These are phyloP conservation scores for Atta cephalotes DNA, from an alignment of 1,140 invertebrate species.

Conservation along the genomic window DNA sequence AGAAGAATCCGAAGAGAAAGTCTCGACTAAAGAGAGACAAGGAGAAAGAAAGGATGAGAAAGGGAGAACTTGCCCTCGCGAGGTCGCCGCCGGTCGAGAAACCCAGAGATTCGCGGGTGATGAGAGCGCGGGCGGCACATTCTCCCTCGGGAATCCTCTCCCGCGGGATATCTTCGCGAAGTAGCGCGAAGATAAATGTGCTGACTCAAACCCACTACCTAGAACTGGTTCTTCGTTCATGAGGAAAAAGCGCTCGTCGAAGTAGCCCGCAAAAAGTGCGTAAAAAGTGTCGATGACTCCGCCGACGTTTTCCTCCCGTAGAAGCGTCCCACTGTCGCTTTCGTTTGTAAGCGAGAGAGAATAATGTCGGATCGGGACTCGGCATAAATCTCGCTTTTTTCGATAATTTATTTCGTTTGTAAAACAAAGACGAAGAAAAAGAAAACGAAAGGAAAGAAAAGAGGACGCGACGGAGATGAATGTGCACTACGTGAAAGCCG, in stretches of 20 bases:
- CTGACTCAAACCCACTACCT: not conserved
- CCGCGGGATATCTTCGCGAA: constrained; percentile 17
- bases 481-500: not conserved
- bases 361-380: not conserved
- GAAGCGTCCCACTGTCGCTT: not conserved
- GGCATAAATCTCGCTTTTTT: constrained; percentile 38
- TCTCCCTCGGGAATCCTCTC: constrained; percentile 35
- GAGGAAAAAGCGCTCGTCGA: constrained; percentile 22
- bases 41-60: not conserved
- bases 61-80: constrained; percentile 6
- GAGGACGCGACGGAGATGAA: not conserved
- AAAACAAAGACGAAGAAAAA: not conserved
- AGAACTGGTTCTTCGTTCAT: not conserved
- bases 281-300: constrained; percentile 7
- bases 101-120: constrained; percentile 12
- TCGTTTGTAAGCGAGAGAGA: not conserved
- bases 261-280: constrained; percentile 30
- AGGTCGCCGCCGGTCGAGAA: constrained; percentile 49
- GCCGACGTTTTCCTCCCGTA: not conserved
- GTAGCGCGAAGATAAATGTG: constrained; percentile 60
- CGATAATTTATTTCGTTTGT: constrained; percentile 41
- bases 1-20: constrained; percentile 40
- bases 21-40: not conserved
- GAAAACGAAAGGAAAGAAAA: too few species aligned
- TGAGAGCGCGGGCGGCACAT: not conserved